A percentile compares a stretch with the other conserved stretches of the same genome.
Evolutionary conservation across 2,888 invertebrate genomes (phyloP).

Genomic region (Phengaris arion): DNA sequence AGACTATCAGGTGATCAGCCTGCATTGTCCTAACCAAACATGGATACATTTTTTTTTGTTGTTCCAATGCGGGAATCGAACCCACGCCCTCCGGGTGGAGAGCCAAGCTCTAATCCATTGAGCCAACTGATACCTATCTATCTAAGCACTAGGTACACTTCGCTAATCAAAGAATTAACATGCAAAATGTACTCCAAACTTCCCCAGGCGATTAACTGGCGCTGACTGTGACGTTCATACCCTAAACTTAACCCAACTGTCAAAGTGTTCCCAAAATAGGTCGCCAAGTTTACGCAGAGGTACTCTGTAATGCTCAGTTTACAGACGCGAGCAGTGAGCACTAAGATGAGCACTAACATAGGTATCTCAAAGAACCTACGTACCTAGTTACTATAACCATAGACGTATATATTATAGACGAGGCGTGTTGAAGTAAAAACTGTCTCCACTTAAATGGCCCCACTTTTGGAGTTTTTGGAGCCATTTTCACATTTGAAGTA

Average conservation of each 20-base stretch:
- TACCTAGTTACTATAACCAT: too few species aligned
- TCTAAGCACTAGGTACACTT: neutral
- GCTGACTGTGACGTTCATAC: constrained; percentile 29
- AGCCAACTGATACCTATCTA: neutral
- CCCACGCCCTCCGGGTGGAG: too few species aligned
- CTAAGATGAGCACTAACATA: neutral
- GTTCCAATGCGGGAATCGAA: too few species aligned
- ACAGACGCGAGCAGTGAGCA: neutral
- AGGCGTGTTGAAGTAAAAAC: too few species aligned
- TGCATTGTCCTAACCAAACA: too few species aligned
- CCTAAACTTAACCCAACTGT: constrained; percentile 29
- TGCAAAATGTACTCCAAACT: constrained; percentile 26
- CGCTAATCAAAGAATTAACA: constrained; percentile 35
- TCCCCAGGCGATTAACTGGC: constrained; percentile 24
- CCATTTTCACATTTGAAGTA: too few species aligned
- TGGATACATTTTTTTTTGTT: too few species aligned
- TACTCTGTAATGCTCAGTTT: constrained; percentile 10
- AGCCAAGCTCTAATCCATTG: too few species aligned
- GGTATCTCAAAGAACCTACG: neutral
- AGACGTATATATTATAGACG: too few species aligned
- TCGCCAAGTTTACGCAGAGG: neutral
- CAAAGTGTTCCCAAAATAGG: constrained; percentile 13
- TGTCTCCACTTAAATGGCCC: too few species aligned
- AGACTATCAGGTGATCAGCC: too few species aligned
- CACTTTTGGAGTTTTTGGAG: too few species aligned